These are phyloP conservation scores for Strigamia maritima DNA, from an alignment of 2,888 invertebrate genomes.

Conservation along the genomic window DNA sequence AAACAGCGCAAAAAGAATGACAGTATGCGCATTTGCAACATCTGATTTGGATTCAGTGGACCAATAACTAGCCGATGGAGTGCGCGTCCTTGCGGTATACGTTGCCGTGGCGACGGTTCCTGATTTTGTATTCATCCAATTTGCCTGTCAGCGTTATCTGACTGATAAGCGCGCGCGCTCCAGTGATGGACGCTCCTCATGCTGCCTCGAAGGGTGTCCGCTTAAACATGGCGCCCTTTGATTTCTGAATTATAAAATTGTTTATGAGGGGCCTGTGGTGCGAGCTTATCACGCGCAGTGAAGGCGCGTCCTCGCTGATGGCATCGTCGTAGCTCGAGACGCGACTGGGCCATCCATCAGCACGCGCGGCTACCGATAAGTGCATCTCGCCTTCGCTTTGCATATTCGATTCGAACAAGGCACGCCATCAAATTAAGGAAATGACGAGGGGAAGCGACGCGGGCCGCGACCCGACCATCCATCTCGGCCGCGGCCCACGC, in stretches of 20 bases:
- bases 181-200: conserved; percentile 31
- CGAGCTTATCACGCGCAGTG: conserved; percentile 35
- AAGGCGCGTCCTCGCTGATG: conserved; percentile 35
- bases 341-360: conserved; percentile 26
- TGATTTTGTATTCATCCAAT: conserved; percentile 36
- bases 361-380: conserved; percentile 15
- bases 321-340: conserved; percentile 27
- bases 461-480: conserved; percentile 28
- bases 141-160: conserved; percentile 35
- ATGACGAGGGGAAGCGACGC: conserved; percentile 34
- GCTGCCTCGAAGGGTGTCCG: conserved; percentile 31
- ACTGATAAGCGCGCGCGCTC: conserved; percentile 29
- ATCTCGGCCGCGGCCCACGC: conserved; percentile 31
- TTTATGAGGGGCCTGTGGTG: conserved; percentile 34
- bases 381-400: conserved; percentile 25
- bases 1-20: not conserved
- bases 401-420: conserved; percentile 34
- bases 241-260: conserved; percentile 35
- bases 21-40: not conserved
- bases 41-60: conserved; percentile 1
- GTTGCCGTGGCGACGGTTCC: conserved; percentile 28
- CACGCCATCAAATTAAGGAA: conserved; percentile 35
- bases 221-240: conserved; percentile 33
- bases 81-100: conserved; percentile 12
- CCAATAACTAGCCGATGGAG: conserved; percentile 11